phyloP scores from a whole-genome alignment of 2,113 vertebrate species.

The Anarrhichthys ocellatus region DNA sequence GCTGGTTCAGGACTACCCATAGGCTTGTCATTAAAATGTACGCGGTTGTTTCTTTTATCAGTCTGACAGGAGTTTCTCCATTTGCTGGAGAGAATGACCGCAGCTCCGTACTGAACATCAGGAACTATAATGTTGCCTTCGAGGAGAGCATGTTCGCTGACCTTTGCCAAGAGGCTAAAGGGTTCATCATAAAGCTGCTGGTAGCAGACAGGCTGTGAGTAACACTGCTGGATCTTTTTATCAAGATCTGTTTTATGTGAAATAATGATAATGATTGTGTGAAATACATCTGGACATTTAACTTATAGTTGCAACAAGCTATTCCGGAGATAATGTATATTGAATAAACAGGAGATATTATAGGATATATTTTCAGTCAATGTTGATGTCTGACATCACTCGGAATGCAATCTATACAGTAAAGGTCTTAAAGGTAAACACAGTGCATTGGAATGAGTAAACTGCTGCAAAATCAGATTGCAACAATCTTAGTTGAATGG shows the following conservation, averaged over 20 bases:
- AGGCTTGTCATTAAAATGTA: neutral
- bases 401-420: neutral
- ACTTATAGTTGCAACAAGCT: neutral
- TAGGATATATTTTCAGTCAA: neutral
- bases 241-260: neutral
- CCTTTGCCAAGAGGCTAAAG: conserved; percentile 92
- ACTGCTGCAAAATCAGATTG: neutral
- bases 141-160: conserved; percentile 94
- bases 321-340: neutral
- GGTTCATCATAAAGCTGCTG: conserved; percentile 97
- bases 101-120: conserved; percentile 93
- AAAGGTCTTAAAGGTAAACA: neutral
- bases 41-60: conserved; percentile 62
- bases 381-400: neutral
- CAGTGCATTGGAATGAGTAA: neutral
- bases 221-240: neutral
- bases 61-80: conserved; percentile 94
- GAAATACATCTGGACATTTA: neutral
- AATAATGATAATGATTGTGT: neutral
- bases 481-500: neutral
- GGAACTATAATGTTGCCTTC: conserved; percentile 95
- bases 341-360: neutral
- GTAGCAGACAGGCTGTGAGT: conserved; percentile 95
- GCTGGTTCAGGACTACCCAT: neutral
- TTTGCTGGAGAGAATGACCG: conserved; percentile 96